These are phyloP conservation scores for Apeira syringaria DNA, from an alignment of 2,888 invertebrate genomes.

Conservation along the genomic window DNA sequence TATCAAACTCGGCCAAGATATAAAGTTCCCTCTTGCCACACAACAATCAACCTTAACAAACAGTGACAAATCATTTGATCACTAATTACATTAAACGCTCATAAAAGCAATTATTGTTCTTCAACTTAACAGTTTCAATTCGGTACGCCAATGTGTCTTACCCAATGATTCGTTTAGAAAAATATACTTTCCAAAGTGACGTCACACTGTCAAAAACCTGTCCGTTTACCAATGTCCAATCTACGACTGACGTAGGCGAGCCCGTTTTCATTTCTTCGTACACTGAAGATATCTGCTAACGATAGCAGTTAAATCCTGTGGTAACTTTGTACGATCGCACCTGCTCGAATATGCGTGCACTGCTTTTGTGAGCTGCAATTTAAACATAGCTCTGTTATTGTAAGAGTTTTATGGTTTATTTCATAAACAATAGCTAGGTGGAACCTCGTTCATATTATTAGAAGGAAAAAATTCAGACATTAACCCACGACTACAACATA, in stretches of 20 bases:
- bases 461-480: too few relatives aligned
- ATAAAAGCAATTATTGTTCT: too few relatives aligned
- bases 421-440: too few relatives aligned
- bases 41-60: too few relatives aligned
- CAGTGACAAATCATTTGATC: too few relatives aligned
- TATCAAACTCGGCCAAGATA: too few relatives aligned
- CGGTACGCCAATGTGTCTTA: conserved; percentile 10
- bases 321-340: conserved; percentile 79
- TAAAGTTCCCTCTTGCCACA: too few relatives aligned
- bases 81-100: too few relatives aligned
- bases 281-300: conserved; percentile 61
- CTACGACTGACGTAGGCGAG: conserved; percentile 12
- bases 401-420: too few relatives aligned
- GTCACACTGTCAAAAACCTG: not conserved
- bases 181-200: conserved; percentile 9
- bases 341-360: conserved; percentile 80
- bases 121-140: conserved; percentile 6
- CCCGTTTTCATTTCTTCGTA: conserved; percentile 52
- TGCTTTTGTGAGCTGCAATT: conserved; percentile 75
- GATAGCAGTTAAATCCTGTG: conserved; percentile 60
- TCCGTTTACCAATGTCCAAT: conserved; percentile 2
- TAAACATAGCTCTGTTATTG: too few relatives aligned
- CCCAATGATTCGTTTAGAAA: conserved; percentile 8
- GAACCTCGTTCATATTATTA: too few relatives aligned
- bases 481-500: too few relatives aligned